phyloP scores from a whole-genome alignment of 2,888 invertebrate species.

The Hypsopygia costalis region DNA sequence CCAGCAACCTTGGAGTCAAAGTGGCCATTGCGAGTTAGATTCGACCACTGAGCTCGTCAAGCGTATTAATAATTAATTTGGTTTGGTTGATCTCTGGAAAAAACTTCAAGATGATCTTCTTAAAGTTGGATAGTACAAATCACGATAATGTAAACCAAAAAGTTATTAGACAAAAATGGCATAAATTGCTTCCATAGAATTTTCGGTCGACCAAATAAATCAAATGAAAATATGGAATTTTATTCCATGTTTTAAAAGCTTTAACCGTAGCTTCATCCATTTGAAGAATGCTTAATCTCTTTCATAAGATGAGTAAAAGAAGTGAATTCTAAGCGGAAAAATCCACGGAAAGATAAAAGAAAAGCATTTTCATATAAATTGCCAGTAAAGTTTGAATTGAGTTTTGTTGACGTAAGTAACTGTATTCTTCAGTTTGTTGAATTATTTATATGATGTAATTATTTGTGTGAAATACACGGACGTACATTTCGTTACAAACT shows the following conservation, averaged over 20 bases:
- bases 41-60: too few species aligned
- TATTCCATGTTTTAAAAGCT: constrained; percentile 25
- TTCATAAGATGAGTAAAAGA: constrained; percentile 42
- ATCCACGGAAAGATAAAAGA: constrained; percentile 36
- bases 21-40: too few species aligned
- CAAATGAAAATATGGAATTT: constrained; percentile 10
- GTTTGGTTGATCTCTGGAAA: too few species aligned
- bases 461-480: constrained; percentile 8
- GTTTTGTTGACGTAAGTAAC: constrained; percentile 53
- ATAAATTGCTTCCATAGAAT: background rate
- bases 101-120: too few species aligned
- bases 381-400: constrained; percentile 54
- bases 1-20: too few species aligned
- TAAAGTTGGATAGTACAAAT: too few species aligned
- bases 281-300: constrained; percentile 54
- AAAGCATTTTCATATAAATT: constrained; percentile 59
- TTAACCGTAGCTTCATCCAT: constrained; percentile 23
- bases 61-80: too few species aligned
- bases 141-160: too few species aligned
- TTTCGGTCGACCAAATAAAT: background rate
- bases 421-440: constrained; percentile 37
- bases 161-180: too few species aligned
- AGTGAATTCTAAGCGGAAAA: constrained; percentile 44
- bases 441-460: constrained; percentile 10
- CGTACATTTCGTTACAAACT: background rate